Evolutionary conservation across 2,888 invertebrate species (phyloP), one percentile per base, ranked within the genome.

Genomic region (Leucophenga montana): DNA sequence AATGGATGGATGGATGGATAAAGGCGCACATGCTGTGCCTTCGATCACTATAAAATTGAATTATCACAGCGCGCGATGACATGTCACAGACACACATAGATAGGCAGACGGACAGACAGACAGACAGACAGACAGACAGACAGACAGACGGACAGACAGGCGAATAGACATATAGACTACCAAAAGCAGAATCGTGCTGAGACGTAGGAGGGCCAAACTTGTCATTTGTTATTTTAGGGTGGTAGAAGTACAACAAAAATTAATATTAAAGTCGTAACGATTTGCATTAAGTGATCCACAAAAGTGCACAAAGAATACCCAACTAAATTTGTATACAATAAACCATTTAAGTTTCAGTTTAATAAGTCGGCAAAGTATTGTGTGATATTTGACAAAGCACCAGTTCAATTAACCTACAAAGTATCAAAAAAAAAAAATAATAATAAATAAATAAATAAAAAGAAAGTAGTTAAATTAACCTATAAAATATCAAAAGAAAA

Each of bases 61-160:
- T 84, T 84, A 81, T 84, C 81, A 75, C 81, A 84, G 81, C 73
- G 84, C 79, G 61, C 56, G 20, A 27, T 14, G 22, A 56, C 27
- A 81, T 83, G 78, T 80, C 78, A 80, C 68, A 78, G 73, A 75
- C 84, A 83, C 80, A 84, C 82, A 84, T 8, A 1, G 80, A 80
- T 8, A 39, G 39, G 8, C 16, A 18, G 53, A 53, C 53, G 11
- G 9, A 53, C 9, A 53, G 18, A 16, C 53, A 20, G 14, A 1
- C 9, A 18, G n/a, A 80, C 68, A 78, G 73, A 75, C 84, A 83
- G 78, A 84, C 82, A 84, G n/a, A n/a, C 39, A 1, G 80, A 80
- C 39, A 39, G 39, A 39, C 16, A 18, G 53, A 53, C 53, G 11
- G 9, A 53, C 9, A 53, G 18, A 16, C 53, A 20, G 14, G 0